Evolutionary conservation across 2,888 invertebrate genomes (phyloP).

Genomic region (Calephelis perditalis): DNA sequence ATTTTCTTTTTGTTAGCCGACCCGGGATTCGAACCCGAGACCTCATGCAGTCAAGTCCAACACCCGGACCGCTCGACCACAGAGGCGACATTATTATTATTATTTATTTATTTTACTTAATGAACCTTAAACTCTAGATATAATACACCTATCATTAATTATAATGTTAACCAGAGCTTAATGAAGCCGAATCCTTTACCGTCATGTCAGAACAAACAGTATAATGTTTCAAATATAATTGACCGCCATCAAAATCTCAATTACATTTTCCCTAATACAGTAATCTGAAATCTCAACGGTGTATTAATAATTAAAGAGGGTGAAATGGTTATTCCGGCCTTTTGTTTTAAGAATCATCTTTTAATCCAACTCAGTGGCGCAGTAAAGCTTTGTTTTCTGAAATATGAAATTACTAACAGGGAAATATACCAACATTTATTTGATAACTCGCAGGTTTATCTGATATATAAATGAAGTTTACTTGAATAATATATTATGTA

Average conservation of each 20-base stretch:
- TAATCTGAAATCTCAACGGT: constrained; percentile 53
- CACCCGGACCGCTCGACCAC: too few species aligned
- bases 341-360: constrained; percentile 53
- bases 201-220: constrained; percentile 1
- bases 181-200: not conserved
- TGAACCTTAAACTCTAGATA: too few species aligned
- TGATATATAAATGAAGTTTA: too few species aligned
- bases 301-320: constrained; percentile 68
- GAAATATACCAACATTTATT: constrained; percentile 1
- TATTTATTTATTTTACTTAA: too few species aligned
- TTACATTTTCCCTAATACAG: constrained; percentile 36
- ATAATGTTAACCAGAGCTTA: not conserved
- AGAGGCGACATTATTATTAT: too few species aligned
- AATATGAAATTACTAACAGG: not conserved
- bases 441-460: not conserved
- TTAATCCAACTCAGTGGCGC: constrained; percentile 34
- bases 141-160: too few species aligned
- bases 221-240: constrained; percentile 11
- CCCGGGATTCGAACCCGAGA: too few species aligned
- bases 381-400: constrained; percentile 12
- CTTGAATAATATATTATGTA: too few species aligned
- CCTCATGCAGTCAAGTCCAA: too few species aligned
- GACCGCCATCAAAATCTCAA: constrained; percentile 6
- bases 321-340: constrained; percentile 47
- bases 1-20: too few species aligned